These are phyloP conservation scores for Tyto alba DNA, from an alignment of 2,113 vertebrate genomes.

Conservation along the genomic window DNA sequence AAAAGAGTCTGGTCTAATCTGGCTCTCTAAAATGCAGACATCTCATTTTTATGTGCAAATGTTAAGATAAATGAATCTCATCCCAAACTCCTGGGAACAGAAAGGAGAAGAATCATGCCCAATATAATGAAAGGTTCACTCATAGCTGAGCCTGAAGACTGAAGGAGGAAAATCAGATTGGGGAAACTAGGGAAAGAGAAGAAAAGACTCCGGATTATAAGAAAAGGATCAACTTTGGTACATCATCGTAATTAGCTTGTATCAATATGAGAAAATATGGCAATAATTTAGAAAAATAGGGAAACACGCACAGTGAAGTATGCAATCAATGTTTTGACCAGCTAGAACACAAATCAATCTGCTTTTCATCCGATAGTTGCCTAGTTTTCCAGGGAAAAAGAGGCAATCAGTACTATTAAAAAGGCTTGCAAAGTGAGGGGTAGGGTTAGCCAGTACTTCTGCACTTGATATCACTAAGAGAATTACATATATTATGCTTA, in stretches of 20 bases:
- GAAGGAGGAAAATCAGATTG: background rate
- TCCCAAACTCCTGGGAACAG: background rate
- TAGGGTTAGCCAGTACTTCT: background rate
- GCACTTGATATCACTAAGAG: background rate
- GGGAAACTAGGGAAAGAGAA: background rate
- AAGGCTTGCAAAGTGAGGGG: background rate
- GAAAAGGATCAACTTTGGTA: background rate
- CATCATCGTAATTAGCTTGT: background rate
- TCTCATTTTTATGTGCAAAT: conserved; percentile 44
- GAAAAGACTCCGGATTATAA: background rate
- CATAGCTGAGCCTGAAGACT: background rate
- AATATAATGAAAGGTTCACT: background rate
- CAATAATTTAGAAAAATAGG: conserved; percentile 5
- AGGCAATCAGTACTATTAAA: background rate
- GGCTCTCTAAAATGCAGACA: background rate
- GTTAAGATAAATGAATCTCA: conserved; percentile 21
- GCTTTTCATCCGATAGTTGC: background rate
- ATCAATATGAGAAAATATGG: background rate
- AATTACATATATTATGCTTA: background rate
- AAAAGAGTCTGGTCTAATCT: background rate
- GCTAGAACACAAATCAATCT: background rate
- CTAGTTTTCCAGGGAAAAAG: background rate
- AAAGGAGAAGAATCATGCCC: background rate
- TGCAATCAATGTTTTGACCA: background rate
- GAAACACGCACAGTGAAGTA: background rate